phyloP scores from a whole-genome alignment of 2,113 vertebrate genomes.

The Crotophaga sulcirostris region DNA sequence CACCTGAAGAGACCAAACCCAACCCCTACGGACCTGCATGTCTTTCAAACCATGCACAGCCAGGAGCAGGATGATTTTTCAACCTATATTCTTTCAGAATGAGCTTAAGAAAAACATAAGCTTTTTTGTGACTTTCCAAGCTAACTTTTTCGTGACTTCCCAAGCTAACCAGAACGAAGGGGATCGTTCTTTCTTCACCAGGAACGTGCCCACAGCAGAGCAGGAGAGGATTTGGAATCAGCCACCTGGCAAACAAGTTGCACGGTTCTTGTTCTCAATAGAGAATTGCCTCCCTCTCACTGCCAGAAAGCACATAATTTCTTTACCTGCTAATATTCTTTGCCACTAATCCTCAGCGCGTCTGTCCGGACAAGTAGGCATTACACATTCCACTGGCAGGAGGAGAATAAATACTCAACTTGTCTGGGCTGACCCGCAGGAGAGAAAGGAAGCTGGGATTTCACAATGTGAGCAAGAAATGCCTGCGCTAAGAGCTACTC shows the following conservation, averaged over 20 bases:
- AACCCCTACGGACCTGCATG: rapidly evolving
- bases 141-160: not conserved
- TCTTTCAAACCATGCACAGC: not conserved
- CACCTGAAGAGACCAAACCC: not conserved
- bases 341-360: conserved; percentile 59
- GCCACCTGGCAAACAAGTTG: conserved; percentile 27
- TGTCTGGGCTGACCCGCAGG: conserved; percentile 64
- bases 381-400: conserved; percentile 66
- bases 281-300: not conserved
- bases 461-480: not conserved
- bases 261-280: not conserved
- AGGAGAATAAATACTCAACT: conserved; percentile 62
- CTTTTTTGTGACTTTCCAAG: not conserved
- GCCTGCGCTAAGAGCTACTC: not conserved
- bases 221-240: not conserved
- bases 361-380: conserved; percentile 70
- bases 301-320: conserved; percentile 38
- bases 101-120: not conserved
- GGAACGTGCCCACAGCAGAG: not conserved
- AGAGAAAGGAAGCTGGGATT: conserved; percentile 2
- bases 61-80: not conserved
- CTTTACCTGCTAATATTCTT: conserved; percentile 62
- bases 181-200: not conserved
- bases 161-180: not conserved
- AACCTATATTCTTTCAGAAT: not conserved